These are phyloP conservation scores for Phenganax stokvisi DNA, from an alignment of 92 coral and sea anemone species.

Conservation along the genomic window DNA sequence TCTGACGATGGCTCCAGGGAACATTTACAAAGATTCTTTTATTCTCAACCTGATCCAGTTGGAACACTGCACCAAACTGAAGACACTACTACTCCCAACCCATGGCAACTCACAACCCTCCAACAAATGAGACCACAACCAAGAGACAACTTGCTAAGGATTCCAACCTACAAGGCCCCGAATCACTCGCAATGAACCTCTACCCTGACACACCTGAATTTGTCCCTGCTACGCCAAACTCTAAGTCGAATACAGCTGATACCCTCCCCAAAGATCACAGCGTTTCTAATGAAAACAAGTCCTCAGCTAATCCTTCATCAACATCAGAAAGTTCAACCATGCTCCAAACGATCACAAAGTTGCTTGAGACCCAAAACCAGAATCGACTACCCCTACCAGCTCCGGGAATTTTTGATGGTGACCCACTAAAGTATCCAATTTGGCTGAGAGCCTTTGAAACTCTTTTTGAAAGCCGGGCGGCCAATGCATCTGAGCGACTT, in stretches of 20 bases:
- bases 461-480: constrained; percentile 46
- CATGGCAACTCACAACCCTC: background rate
- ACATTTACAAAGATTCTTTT: background rate
- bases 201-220: too few species aligned
- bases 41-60: constrained; percentile 6
- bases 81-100: background rate
- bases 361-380: constrained; percentile 41
- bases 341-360: constrained; percentile 3
- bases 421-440: constrained; percentile 45
- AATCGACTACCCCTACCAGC: constrained; percentile 47
- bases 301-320: background rate
- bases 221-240: too few species aligned
- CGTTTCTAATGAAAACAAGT: background rate
- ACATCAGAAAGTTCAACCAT: background rate
- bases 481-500: constrained; percentile 42
- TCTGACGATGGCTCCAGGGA: background rate
- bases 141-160: too few species aligned
- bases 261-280: background rate
- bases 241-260: too few species aligned
- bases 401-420: constrained; percentile 54
- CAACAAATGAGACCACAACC: background rate
- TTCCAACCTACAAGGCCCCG: too few species aligned
- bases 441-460: constrained; percentile 58
- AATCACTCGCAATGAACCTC: too few species aligned
- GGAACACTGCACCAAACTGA: background rate